Evolutionary conservation across 2,888 invertebrate species (phyloP).

Genomic region (Nasonovia ribisnigri): DNA sequence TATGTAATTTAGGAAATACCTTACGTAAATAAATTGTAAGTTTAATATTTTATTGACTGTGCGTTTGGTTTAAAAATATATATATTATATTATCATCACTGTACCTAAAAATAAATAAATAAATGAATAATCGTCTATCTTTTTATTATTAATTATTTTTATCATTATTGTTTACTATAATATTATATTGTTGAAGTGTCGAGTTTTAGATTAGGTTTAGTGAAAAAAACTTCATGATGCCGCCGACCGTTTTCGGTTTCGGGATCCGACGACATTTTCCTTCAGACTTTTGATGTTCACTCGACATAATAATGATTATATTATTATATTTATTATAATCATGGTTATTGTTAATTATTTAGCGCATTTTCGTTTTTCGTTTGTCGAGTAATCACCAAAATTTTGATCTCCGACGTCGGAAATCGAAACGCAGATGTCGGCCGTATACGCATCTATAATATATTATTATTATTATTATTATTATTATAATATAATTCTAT

Average conservation of each 20-base stretch:
- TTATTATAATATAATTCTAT: not conserved
- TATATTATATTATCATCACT: conserved; percentile 40
- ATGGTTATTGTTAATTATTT: conserved; percentile 15
- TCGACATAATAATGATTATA: not conserved
- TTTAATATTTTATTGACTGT: conserved; percentile 58
- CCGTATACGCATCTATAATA: not conserved
- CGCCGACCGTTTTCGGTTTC: conserved; percentile 54
- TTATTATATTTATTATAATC: not conserved
- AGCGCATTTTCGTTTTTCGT: not conserved
- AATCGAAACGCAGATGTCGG: conserved; percentile 41
- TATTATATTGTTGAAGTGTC: conserved; percentile 23
- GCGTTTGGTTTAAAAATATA: conserved; percentile 48
- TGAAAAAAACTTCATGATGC: conserved; percentile 24
- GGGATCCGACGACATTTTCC: conserved; percentile 41
- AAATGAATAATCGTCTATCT: conserved; percentile 33
- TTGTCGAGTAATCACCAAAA: conserved; percentile 20
- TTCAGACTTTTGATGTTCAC: conserved; percentile 33
- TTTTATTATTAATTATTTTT: conserved; percentile 51
- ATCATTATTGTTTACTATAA: conserved; percentile 42
- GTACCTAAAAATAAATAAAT: conserved; percentile 36
- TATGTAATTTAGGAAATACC: conserved; percentile 54
- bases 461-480: too few relatives aligned
- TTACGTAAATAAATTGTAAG: conserved; percentile 40
- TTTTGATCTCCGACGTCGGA: conserved; percentile 41
- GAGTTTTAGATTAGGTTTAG: conserved; percentile 41